A percentile compares a stretch with the other conserved stretches of the same genome.
phyloP scores from a whole-genome alignment of 2,888 invertebrate species.

The Vesta saturnalis region DNA sequence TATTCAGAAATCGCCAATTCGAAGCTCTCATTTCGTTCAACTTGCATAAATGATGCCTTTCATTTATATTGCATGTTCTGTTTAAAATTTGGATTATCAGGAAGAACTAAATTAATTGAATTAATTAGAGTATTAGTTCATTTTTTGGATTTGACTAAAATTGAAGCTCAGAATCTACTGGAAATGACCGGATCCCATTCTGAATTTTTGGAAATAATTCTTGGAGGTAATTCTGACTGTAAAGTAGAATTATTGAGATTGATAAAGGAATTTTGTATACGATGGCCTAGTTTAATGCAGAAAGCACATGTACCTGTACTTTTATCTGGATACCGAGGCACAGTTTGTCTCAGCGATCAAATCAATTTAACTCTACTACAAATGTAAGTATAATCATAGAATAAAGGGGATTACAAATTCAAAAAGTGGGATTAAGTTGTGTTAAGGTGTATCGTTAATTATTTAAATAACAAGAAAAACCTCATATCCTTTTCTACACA shows the following conservation, averaged over 20 bases:
- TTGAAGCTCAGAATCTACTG: slow-evolving; percentile 68
- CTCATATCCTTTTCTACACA: too few species aligned
- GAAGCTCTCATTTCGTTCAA: slow-evolving; percentile 19
- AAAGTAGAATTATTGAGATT: slow-evolving; percentile 74
- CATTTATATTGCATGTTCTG: slow-evolving; percentile 71
- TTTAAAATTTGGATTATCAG: slow-evolving; percentile 71
- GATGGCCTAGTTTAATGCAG: slow-evolving; percentile 73
- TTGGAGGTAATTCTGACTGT: slow-evolving; percentile 64
- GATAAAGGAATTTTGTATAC: slow-evolving; percentile 70
- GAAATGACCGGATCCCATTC: slow-evolving; percentile 83
- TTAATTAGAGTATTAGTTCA: slow-evolving; percentile 67
- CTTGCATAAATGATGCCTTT: slow-evolving; percentile 64
- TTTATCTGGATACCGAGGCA: slow-evolving; percentile 81
- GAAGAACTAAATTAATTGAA: slow-evolving; percentile 52
- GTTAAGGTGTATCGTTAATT: too few species aligned
- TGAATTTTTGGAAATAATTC: slow-evolving; percentile 76
- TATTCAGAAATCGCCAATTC: slow-evolving; percentile 23
- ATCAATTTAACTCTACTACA: slow-evolving; percentile 76
- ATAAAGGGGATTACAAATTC: too few species aligned
- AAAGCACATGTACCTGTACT: slow-evolving; percentile 78
- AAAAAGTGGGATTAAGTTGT: too few species aligned
- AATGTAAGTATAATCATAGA: slow-evolving; percentile 64
- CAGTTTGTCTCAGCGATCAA: slow-evolving; percentile 75
- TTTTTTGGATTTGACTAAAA: slow-evolving; percentile 65
- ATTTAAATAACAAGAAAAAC: too few species aligned